These are phyloP conservation scores for Corbicula japonica DNA, from an alignment of 2,888 invertebrate species.

Conservation along the genomic window DNA sequence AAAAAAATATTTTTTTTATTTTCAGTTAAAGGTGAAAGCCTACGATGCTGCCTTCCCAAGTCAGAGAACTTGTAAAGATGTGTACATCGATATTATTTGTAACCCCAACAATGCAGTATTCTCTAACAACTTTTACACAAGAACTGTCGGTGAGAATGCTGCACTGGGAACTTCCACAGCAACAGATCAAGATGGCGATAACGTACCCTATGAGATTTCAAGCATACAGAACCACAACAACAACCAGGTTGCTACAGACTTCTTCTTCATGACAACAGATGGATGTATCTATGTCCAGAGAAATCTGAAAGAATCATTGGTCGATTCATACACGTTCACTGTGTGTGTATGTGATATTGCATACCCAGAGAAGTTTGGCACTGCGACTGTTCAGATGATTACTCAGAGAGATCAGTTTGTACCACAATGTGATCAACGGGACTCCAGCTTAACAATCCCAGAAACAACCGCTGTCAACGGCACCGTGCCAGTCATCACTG, in stretches of 20 bases:
- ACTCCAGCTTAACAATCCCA: conserved; percentile 55
- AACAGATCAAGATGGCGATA: conserved; percentile 72
- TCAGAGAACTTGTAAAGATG: conserved; percentile 63
- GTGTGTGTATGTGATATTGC: conserved; percentile 69
- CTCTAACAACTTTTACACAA: conserved; percentile 52
- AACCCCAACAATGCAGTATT: conserved; percentile 76
- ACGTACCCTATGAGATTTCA: conserved; percentile 61
- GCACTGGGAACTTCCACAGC: conserved; percentile 88
- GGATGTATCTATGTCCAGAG: conserved; percentile 70
- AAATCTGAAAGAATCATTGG: conserved; percentile 42
- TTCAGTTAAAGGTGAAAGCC: conserved; percentile 73
- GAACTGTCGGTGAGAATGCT: conserved; percentile 73
- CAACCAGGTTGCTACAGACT: conserved; percentile 45
- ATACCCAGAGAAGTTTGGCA: conserved; percentile 72
- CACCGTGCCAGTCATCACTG: conserved; percentile 59
- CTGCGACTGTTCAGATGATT: conserved; percentile 70
- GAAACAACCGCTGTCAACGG: conserved; percentile 65
- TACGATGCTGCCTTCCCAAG: conserved; percentile 72
- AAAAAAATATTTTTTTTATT: too few relatives aligned
- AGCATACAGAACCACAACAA: conserved; percentile 13
- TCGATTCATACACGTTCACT: conserved; percentile 67
- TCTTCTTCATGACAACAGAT: conserved; percentile 55
- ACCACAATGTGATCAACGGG: conserved; percentile 54
- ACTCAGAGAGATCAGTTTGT: conserved; percentile 68
- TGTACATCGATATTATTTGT: conserved; percentile 71